phyloP scores from a whole-genome alignment of 2,797 vertebrate genomes.

The Malurus leucopterus region DNA sequence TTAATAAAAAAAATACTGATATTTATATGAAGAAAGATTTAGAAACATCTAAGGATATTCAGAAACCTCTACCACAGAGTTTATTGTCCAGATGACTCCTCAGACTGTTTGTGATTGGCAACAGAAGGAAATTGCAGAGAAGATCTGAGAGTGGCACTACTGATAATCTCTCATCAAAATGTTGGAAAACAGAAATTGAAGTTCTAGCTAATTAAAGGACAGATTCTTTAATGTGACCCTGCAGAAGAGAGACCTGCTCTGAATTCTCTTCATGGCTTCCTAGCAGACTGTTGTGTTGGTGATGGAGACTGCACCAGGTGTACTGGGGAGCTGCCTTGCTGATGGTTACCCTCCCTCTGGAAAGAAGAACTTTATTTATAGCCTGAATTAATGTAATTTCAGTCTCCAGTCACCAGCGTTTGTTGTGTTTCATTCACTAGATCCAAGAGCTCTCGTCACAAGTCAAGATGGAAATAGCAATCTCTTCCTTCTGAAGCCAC shows the following conservation, averaged over 20 bases:
- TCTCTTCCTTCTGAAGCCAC: not conserved
- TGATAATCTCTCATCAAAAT: not conserved
- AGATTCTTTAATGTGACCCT: not conserved
- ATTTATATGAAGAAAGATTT: not conserved
- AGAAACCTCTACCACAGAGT: not conserved
- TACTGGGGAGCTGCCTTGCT: fast-evolving
- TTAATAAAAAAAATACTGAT: not conserved
- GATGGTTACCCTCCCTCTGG: not conserved
- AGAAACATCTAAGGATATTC: not conserved
- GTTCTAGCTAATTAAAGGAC: not conserved
- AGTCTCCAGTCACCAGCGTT: not conserved
- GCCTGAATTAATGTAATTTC: not conserved
- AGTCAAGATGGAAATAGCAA: not conserved
- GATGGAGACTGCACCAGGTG: not conserved
- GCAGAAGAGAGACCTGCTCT: not conserved
- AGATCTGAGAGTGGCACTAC: not conserved
- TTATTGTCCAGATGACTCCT: not conserved
- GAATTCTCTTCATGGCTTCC: not conserved
- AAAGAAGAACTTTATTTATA: not conserved
- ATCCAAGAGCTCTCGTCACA: not conserved
- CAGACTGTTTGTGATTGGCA: not conserved
- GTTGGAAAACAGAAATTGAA: not conserved
- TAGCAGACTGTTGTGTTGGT: fast-evolving
- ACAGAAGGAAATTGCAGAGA: not conserved
- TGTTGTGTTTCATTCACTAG: not conserved